Evolutionary conservation across 1,140 invertebrate genomes (phyloP), one percentile per base, ranked within the genome.

Genomic region (Radopholus similis): DNA sequence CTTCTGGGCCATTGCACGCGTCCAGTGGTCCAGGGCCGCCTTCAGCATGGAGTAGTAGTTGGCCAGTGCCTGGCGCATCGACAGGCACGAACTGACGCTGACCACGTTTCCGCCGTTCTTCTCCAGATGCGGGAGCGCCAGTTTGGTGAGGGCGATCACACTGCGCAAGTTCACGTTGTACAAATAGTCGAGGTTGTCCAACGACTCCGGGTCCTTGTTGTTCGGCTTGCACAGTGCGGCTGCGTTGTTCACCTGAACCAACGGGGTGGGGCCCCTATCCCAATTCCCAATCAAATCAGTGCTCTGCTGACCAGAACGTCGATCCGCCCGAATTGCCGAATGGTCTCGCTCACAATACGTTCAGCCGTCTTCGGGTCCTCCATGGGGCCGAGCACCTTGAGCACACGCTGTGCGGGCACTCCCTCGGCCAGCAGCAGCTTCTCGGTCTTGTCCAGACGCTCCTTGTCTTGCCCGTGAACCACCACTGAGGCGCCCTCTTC

Each of bases 41-140:
- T 68, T 68, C 18, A 66, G 34, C 8, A 60, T 15, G 15, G 38
- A 32, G 30, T 68, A 68, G 38, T 26, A 68, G 8, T 28, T 58
- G 2, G n/a, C 34, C 11, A 58, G 26, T 6, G 26, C 32, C n/a
- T 4, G 26, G 5, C 56, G 26, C 4, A 58, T 40, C 15, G 34
- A 58, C n/a, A 58, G 18, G 28, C 23, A 38, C 9, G 34, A 42
- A 21, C 72, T 71, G 9, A 76, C 71, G 38, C 75, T 76, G 4
- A 76, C 70, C 4, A 76, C 58, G 37, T 59, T 74, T 23, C 74
- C 74, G 34, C 74, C 73, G 23, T 54, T 49, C 35, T 70, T 75
- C 21, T 69, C 72, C 28, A 76, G 40, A 34, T 77, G 49, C 13
- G 74, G 74, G 1, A 77, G 9, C n/a, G 71, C 66, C 8, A 77